phyloP scores from a whole-genome alignment of 64 coral and sea anemone genomes.

The Astreopora myriophthalma region DNA sequence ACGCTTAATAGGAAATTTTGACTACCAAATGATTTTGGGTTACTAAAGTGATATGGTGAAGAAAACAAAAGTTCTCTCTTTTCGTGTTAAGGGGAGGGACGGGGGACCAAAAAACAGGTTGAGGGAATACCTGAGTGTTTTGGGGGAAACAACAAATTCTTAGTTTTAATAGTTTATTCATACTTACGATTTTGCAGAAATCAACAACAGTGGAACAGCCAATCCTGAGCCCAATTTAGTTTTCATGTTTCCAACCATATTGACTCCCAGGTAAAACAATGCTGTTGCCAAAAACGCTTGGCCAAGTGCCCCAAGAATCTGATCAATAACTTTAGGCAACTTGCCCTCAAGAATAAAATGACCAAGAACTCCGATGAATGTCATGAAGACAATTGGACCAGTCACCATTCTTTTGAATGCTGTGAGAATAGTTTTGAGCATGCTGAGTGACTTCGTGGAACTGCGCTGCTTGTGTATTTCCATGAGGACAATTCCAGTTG shows the following conservation, averaged over 20 bases:
- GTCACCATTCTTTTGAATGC: slow-evolving; percentile 70
- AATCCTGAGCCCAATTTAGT: slow-evolving; percentile 72
- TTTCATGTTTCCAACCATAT: slow-evolving; percentile 92
- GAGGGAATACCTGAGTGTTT: too few relatives aligned
- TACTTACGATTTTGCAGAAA: slow-evolving; percentile 86
- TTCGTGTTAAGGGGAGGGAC: too few relatives aligned
- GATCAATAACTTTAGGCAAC: slow-evolving; percentile 30
- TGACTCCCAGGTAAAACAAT: slow-evolving; percentile 88
- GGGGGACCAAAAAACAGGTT: background rate
- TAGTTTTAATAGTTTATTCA: background rate
- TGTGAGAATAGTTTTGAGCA: slow-evolving; percentile 28
- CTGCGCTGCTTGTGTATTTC: slow-evolving; percentile 69
- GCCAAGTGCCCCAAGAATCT: slow-evolving; percentile 64
- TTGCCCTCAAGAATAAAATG: slow-evolving; percentile 65
- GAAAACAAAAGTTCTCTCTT: too few relatives aligned
- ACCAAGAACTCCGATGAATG: slow-evolving; percentile 74
- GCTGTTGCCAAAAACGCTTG: slow-evolving; percentile 82
- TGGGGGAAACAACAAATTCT: background rate
- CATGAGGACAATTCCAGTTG: slow-evolving; percentile 80
- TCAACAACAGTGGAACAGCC: slow-evolving; percentile 76
- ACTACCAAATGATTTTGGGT: too few relatives aligned
- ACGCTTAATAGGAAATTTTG: too few relatives aligned
- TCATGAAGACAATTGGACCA: slow-evolving; percentile 79
- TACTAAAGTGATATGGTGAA: too few relatives aligned
- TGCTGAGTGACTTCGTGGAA: slow-evolving; percentile 31